phyloP scores from a whole-genome alignment of 2,797 vertebrate genomes.

The Craterocephalus amniculus region DNA sequence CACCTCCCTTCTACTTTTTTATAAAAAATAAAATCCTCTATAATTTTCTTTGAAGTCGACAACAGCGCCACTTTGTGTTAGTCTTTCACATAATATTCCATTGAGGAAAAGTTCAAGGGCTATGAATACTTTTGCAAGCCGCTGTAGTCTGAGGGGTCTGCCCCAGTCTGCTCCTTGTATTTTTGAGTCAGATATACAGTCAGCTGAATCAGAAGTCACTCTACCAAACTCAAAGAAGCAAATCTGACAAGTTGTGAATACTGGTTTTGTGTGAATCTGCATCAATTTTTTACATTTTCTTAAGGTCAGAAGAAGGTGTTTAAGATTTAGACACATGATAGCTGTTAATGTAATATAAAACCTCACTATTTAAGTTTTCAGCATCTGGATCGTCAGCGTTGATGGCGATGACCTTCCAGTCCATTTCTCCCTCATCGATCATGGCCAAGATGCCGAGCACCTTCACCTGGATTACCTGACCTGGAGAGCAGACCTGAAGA shows the following conservation, averaged over 20 bases:
- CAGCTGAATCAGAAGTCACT: neutral
- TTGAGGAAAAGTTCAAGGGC: no score
- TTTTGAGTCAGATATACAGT: neutral
- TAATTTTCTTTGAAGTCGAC: no score
- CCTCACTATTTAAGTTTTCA: constrained; percentile 86
- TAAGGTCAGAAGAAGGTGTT: neutral
- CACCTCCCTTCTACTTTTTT: no score
- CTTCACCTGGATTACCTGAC: constrained; percentile 93
- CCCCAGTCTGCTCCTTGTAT: neutral
- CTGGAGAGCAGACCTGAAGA: constrained; percentile 85
- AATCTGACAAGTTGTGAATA: neutral
- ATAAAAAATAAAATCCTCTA: no score
- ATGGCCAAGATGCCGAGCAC: constrained; percentile 92
- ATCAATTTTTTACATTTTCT: neutral
- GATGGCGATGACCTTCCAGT: constrained; percentile 98
- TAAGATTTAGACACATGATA: neutral
- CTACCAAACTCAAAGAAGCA: no score
- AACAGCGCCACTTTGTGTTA: no score
- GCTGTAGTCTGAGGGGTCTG: neutral
- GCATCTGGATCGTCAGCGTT: constrained; percentile 91
- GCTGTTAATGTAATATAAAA: constrained; percentile 1
- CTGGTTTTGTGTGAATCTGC: neutral
- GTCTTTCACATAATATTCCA: no score
- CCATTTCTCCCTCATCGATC: constrained; percentile 94
- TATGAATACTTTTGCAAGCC: no score